Percentiles rank a stretch among this genome's conserved stretches.
phyloP scores from a whole-genome alignment of 2,888 invertebrate species.

The Mimas tiliae region DNA sequence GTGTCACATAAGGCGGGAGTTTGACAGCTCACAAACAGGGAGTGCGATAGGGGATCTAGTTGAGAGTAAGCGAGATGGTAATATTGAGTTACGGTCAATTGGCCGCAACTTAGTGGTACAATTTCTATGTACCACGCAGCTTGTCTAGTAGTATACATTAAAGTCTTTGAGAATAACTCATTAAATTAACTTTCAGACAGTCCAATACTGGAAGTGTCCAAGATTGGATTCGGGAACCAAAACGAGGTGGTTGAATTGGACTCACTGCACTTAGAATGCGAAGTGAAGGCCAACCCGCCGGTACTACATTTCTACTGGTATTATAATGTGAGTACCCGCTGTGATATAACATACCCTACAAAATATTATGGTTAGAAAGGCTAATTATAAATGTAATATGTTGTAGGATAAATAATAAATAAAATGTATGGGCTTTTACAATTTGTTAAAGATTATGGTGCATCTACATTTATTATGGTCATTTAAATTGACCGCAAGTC shows the following conservation, averaged over 20 bases:
- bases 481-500: too few species aligned
- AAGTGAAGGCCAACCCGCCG: slow-evolving; percentile 75
- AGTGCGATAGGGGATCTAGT: too few species aligned
- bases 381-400: neutral
- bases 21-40: too few species aligned
- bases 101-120: too few species aligned
- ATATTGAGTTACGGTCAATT: too few species aligned
- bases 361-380: neutral
- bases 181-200: slow-evolving; percentile 63
- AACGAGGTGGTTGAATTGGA: slow-evolving; percentile 74
- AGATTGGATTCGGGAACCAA: slow-evolving; percentile 61
- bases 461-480: too few species aligned
- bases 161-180: neutral
- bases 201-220: slow-evolving; percentile 72
- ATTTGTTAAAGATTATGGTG: neutral
- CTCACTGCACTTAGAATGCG: slow-evolving; percentile 70
- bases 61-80: too few species aligned
- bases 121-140: too few species aligned
- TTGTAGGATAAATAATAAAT: neutral
- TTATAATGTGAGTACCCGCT: slow-evolving; percentile 67
- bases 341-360: neutral
- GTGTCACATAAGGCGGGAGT: too few species aligned
- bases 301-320: slow-evolving; percentile 72
- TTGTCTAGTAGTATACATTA: too few species aligned
- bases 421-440: neutral